Conservation (phyloP, 2,797 vertebrate genomes). For the Peromyscus aztecus region DNA sequence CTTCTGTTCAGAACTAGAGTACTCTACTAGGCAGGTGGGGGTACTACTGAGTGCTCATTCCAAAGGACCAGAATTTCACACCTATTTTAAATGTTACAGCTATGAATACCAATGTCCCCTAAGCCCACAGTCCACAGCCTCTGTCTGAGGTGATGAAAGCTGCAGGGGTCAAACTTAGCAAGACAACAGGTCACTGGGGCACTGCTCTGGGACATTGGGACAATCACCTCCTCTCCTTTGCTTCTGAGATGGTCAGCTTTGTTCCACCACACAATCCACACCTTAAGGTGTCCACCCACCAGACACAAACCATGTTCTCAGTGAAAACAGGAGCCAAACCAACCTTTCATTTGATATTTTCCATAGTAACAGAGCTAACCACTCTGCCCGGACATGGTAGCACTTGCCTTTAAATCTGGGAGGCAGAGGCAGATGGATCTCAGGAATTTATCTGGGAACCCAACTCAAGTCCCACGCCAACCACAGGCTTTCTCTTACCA, state of each 20-base stretch:
- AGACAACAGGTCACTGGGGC: too few species aligned
- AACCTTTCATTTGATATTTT: neutral
- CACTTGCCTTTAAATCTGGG: neutral
- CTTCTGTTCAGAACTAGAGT: neutral
- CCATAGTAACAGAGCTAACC: neutral
- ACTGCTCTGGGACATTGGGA: neutral
- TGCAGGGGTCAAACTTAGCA: neutral
- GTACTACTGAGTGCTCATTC: neutral
- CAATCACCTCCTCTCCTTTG: neutral
- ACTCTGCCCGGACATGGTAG: too few species aligned
- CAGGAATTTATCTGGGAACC: neutral
- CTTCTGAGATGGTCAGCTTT: neutral
- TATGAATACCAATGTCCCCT: neutral
- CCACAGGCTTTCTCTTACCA: neutral
- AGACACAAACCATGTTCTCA: neutral
- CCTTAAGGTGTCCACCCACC: neutral
- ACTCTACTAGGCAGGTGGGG: neutral
- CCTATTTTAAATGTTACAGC: neutral
- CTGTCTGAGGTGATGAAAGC: neutral
- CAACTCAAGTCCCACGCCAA: neutral
- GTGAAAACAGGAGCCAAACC: neutral
- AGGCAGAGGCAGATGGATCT: too few species aligned
- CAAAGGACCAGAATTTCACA: neutral
- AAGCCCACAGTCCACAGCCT: neutral
- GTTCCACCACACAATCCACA: neutral